A percentile compares a stretch with the other conserved stretches of the same genome.
Conservation (phyloP, 2,113 vertebrate genomes). For the Stigmatopora argus region DNA sequence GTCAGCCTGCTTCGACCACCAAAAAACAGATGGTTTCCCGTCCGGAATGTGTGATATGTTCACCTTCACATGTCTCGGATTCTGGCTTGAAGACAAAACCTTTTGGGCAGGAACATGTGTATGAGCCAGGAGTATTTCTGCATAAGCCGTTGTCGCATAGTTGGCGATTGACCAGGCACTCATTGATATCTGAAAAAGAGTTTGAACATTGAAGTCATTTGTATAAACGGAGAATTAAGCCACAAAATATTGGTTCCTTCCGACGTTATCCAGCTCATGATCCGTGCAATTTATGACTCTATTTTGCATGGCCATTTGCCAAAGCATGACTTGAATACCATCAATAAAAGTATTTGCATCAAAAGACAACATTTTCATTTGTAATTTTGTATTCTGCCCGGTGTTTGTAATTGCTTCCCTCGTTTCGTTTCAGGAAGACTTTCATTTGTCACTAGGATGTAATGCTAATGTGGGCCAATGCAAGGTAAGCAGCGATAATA, state of each 20-base stretch:
- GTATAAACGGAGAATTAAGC: too few relatives aligned
- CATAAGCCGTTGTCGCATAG: slow-evolving; percentile 94
- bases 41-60: background rate
- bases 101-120: slow-evolving; percentile 91
- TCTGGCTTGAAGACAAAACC: slow-evolving; percentile 90
- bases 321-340: too few relatives aligned
- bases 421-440: background rate
- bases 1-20: slow-evolving; percentile 16
- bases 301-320: too few relatives aligned
- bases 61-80: slow-evolving; percentile 96
- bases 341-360: too few relatives aligned
- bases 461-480: background rate
- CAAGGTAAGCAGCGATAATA: background rate
- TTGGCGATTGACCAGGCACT: slow-evolving; percentile 87
- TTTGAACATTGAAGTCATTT: background rate
- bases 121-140: slow-evolving; percentile 92
- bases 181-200: slow-evolving; percentile 85
- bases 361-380: too few relatives aligned
- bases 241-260: too few relatives aligned
- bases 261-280: too few relatives aligned
- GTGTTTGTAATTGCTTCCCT: background rate
- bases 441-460: too few relatives aligned
- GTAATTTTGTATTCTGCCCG: background rate
- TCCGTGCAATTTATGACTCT: too few relatives aligned
- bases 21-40: background rate